Percentiles rank a stretch among this genome's conserved stretches.
These are phyloP conservation scores for Sylvietta virens DNA, from an alignment of 2,113 vertebrate genomes.

Conservation along the genomic window DNA sequence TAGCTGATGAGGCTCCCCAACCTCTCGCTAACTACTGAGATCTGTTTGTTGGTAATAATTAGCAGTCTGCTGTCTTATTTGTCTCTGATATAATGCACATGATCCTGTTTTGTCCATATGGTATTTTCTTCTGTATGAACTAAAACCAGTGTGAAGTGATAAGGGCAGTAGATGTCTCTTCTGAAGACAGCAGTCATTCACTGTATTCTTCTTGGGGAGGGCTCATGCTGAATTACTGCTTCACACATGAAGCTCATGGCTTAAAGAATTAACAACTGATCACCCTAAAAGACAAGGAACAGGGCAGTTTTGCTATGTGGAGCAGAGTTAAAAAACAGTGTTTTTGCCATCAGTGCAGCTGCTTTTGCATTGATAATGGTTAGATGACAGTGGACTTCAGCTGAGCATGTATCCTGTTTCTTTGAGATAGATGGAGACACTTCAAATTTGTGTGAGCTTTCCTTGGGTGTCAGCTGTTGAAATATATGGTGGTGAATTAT, in stretches of 20 bases:
- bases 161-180: neutral
- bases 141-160: fast-evolving
- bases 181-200: neutral
- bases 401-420: neutral
- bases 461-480: neutral
- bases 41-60: neutral
- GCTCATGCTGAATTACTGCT: neutral
- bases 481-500: neutral
- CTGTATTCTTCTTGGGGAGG: fast-evolving
- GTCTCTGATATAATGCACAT: neutral
- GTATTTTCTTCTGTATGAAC: neutral
- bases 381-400: neutral
- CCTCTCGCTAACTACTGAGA: neutral
- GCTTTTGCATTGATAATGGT: neutral
- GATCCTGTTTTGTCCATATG: neutral
- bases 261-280: neutral
- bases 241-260: neutral
- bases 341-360: neutral
- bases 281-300: neutral
- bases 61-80: neutral
- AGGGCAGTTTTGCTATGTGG: too few species aligned
- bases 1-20: neutral
- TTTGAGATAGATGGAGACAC: neutral
- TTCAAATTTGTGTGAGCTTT: neutral
- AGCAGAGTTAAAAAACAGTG: too few species aligned